Evolutionary conservation across 1,140 invertebrate species (phyloP), one percentile per base, ranked within the genome.

Genomic region (Gryon sp.): DNA sequence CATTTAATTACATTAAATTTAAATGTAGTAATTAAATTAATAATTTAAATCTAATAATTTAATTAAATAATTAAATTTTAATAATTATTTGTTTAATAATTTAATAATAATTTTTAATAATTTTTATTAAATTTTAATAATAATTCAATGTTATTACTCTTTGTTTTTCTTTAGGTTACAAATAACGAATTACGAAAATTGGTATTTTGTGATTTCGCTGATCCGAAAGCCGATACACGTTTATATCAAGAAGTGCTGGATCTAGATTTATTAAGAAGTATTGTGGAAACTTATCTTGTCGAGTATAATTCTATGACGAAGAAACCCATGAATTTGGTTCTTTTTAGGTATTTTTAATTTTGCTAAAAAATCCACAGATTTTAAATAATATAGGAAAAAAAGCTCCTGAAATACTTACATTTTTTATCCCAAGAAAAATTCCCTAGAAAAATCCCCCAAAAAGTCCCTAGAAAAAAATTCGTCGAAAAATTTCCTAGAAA

Each of bases 221-320:
- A 99, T 90, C 95, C 96, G 0, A 98, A 98, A 91, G 94, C 94
- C 0, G 97, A 98, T 76, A 92, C 92, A 16, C 92, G 96, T 28
- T 91, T 95, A 78, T 99, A 99, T 77, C 92, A 95, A 78, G 96
- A 99, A 90, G 95, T 97, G 0, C 87, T 89, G 1, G 95, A 98
- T 83, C 89, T 98, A 70, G 94, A 96, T 63, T 90, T 93, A 50
- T 89, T 99, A 32, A 92, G 93, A 72, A 90, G 91, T 0, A 95
- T 97, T n/a, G 95, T 97, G 0, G 97, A 98, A 83, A 93, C 93
- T 0, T 98, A 96, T 89, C 89, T 99, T 8, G 92, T 93, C 1
- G 97, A 99, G 83, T 99, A 94, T 80, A 99, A 99, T 85, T 95
- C 97, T 62, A 96, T 99, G 94, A 96, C 95, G 14, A 99, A 98